Percentiles rank a stretch among this genome's conserved stretches.
Conservation (phyloP, 2,797 vertebrate species). For the Hozukius guyotensis region DNA sequence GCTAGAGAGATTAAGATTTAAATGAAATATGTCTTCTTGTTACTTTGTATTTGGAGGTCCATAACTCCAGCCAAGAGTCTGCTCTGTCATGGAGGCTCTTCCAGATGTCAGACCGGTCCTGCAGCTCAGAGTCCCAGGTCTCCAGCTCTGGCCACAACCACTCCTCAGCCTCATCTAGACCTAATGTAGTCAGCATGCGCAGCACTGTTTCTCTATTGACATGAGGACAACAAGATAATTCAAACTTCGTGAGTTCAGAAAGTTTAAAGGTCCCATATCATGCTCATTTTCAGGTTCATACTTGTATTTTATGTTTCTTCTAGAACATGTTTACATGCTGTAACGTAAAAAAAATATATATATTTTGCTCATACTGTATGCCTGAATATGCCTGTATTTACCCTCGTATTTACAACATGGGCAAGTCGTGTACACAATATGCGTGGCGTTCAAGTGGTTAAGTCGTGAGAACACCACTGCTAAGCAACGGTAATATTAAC, state of each 20-base stretch:
- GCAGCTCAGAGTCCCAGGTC: slow-evolving; percentile 53
- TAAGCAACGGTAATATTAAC: too few species aligned
- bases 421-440: too few species aligned
- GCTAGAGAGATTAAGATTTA: background rate
- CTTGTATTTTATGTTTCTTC: too few species aligned
- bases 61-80: slow-evolving; percentile 67
- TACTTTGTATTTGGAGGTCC: slow-evolving; percentile 76
- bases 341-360: too few species aligned
- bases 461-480: too few species aligned
- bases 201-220: slow-evolving; percentile 51
- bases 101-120: slow-evolving; percentile 39
- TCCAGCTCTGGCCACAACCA: slow-evolving; percentile 72
- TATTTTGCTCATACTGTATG: too few species aligned
- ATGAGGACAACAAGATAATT: background rate
- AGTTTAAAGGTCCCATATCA: background rate
- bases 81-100: slow-evolving; percentile 51
- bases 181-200: slow-evolving; percentile 53
- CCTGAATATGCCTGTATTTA: too few species aligned
- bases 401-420: too few species aligned
- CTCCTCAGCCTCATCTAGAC: slow-evolving; percentile 58
- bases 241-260: background rate
- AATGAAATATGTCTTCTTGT: background rate
- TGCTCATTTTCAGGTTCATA: too few species aligned
- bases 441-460: too few species aligned
- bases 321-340: too few species aligned